phyloP scores from a whole-genome alignment of 2,113 vertebrate genomes.

The Garra rufa region DNA sequence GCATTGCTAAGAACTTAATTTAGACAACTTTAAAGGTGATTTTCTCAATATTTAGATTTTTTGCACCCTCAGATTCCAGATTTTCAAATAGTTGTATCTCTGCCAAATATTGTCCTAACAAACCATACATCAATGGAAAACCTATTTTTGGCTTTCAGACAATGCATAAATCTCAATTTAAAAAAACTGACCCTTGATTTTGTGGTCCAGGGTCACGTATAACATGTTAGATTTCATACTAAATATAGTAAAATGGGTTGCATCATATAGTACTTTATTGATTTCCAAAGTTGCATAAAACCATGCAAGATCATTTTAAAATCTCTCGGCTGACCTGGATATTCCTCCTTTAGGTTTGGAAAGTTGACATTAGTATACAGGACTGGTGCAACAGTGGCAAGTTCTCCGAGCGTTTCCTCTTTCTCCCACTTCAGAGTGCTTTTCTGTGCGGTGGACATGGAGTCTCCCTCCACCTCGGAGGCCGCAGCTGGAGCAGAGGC shows the following conservation, averaged over 20 bases:
- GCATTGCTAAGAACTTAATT: too few relatives aligned
- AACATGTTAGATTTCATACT: neutral
- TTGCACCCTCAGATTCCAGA: too few relatives aligned
- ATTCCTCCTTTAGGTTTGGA: conserved; percentile 89
- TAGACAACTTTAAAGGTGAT: too few relatives aligned
- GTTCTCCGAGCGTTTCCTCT: conserved; percentile 91
- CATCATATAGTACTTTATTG: neutral
- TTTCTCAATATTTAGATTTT: too few relatives aligned
- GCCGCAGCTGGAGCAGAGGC: conserved; percentile 73
- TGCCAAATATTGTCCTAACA: too few relatives aligned
- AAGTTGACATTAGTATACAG: conserved; percentile 96
- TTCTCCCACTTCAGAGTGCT: conserved; percentile 99
- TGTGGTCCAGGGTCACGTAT: too few relatives aligned
- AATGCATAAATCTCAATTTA: too few relatives aligned
- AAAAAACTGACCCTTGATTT: too few relatives aligned
- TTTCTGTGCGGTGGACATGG: conserved; percentile 89
- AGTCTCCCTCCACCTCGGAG: conserved; percentile 87
- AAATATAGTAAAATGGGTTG: neutral
- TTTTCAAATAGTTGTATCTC: too few relatives aligned
- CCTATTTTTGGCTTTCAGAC: too few relatives aligned
- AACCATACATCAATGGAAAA: too few relatives aligned
- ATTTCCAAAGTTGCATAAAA: neutral
- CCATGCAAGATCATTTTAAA: neutral
- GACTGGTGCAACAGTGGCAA: conserved; percentile 94
- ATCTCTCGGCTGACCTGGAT: conserved; percentile 81